Base-by-base conservation (phyloP, 2,888 invertebrate species). In the Meteorus cinctellus region DNA sequence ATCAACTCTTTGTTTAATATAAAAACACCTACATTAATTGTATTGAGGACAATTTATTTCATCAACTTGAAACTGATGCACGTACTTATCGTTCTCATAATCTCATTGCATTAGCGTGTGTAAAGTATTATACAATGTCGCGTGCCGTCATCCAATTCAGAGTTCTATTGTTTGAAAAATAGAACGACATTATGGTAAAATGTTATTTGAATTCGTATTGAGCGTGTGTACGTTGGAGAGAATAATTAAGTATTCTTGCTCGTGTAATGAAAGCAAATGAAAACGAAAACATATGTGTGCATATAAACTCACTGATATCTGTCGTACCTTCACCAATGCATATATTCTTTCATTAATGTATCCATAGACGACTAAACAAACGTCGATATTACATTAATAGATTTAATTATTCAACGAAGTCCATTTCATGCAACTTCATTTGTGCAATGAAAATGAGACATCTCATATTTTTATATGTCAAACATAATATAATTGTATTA, bases 81-180 rank as follows among this genome's bases (percentile, higher is more conserved):
- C 45, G 48, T 63, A 59, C 72, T 27, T 72, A 34, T 72, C 45
- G 48, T 63, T 63, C 63, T 27, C 63, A 34, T 72, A 72, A 62
- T 14, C 55, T 51, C 14, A 14, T 19, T 62, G 68, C 55, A 76
- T 67, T 76, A 72, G 70, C 72, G 27, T 72, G 60, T 67, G 59
- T 72, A 51, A 60, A 62, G 24, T 31, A 69, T 51, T 41, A 41
- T 41, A 41, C 41, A 34, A 51, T 60, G 36, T 75, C 70, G 70
- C 59, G 69, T 69, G 72, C 60, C 72, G 72, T 76, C 75, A 76
- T 71, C 65, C 76, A 67, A 62, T 68, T 55, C n/a, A 41, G 72
- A 72, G 72, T 48, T 45, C 51, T 62, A 76, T 76, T 76, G 76
- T 76, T 76, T 62, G 59, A 76, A 76, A 76, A 72, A 76, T 72